phyloP scores from a whole-genome alignment of 2,888 invertebrate species.

The Melipona beecheii region DNA sequence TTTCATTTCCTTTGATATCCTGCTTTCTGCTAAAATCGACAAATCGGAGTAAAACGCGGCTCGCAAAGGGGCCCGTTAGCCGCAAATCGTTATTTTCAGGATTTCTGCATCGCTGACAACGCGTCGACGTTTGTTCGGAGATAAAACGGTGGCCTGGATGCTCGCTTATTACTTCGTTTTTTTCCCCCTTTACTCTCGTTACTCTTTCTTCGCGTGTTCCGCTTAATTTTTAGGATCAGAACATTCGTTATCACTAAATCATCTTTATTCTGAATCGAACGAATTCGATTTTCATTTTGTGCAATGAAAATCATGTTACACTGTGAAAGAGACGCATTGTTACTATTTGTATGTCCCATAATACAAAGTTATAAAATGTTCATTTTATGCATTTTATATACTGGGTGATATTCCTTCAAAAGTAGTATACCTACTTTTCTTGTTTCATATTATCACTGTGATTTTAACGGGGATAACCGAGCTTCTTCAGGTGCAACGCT shows the following conservation, averaged over 20 bases:
- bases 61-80: slow-evolving; percentile 9
- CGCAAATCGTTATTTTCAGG: slow-evolving; percentile 24
- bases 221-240: too few relatives aligned
- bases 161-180: not conserved
- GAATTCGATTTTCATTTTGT: not conserved
- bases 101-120: slow-evolving; percentile 29
- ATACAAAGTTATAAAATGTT: too few relatives aligned
- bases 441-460: too few relatives aligned
- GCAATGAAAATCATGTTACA: not conserved
- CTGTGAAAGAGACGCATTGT: too few relatives aligned
- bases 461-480: too few relatives aligned
- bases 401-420: too few relatives aligned
- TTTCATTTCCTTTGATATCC: not conserved
- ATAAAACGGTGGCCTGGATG: not conserved
- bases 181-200: not conserved
- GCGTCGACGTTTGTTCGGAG: slow-evolving; percentile 7
- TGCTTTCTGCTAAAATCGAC: slow-evolving; percentile 6
- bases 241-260: too few relatives aligned
- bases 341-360: too few relatives aligned
- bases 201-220: too few relatives aligned
- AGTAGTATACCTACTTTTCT: too few relatives aligned
- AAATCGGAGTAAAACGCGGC: not conserved
- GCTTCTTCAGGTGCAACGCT: too few relatives aligned
- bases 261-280: not conserved
- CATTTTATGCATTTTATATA: too few relatives aligned